Conservation (phyloP, 2,888 invertebrate genomes). For the Scaptomyza flava region DNA sequence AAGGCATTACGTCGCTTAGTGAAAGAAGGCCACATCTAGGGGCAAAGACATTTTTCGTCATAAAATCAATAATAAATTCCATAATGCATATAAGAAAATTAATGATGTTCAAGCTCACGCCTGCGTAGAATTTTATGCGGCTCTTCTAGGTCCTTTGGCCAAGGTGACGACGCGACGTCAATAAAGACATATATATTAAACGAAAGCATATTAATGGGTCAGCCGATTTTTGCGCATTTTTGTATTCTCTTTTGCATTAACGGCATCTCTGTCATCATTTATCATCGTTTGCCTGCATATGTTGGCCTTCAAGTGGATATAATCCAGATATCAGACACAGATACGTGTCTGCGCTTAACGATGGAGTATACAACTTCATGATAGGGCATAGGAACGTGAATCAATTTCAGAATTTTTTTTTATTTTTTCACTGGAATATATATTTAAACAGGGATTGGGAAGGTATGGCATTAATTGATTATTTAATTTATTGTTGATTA, state of each 20-base stretch:
- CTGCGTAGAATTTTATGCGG: constrained; percentile 55
- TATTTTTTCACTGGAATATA: constrained; percentile 22
- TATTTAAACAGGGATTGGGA: constrained; percentile 3
- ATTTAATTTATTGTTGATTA: neutral
- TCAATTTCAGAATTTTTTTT: constrained; percentile 28
- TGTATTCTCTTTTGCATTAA: constrained; percentile 55
- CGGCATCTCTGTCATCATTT: constrained; percentile 69
- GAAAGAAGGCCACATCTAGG: constrained; percentile 16
- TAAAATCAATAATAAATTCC: constrained; percentile 72
- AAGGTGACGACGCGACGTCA: constrained; percentile 29
- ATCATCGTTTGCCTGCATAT: constrained; percentile 71
- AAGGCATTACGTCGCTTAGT: constrained; percentile 31
- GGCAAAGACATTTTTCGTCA: constrained; percentile 18
- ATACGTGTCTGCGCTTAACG: constrained; percentile 58
- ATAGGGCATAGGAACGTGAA: constrained; percentile 25
- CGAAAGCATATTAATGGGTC: constrained; percentile 55
- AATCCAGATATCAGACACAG: constrained; percentile 24
- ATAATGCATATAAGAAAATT: constrained; percentile 58
- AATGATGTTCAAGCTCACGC: constrained; percentile 40
- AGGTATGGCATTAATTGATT: constrained; percentile 12
- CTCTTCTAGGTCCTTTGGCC: constrained; percentile 9
- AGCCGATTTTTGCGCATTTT: constrained; percentile 45
- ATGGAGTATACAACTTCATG: constrained; percentile 48
- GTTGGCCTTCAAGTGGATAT: constrained; percentile 62
- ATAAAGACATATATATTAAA: constrained; percentile 48